A percentile compares a stretch with the other conserved stretches of the same genome.
phyloP scores from a whole-genome alignment of 2,797 vertebrate genomes.

The Pangasius krempfi region DNA sequence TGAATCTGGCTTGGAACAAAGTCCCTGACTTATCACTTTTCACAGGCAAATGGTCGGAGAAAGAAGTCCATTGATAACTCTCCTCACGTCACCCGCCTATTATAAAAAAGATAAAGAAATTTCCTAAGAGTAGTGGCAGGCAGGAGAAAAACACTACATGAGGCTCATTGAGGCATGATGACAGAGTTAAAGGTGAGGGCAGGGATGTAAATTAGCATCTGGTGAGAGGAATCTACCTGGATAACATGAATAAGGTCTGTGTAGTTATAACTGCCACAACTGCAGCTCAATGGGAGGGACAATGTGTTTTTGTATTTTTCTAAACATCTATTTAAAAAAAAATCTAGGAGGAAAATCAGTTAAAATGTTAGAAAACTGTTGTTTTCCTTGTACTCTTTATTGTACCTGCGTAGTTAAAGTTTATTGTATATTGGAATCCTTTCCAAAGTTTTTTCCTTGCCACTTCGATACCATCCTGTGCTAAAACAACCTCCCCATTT shows the following conservation, averaged over 20 bases:
- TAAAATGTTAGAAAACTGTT: neutral
- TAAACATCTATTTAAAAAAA: too few relatives aligned
- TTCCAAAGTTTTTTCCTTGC: neutral
- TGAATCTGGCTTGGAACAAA: conserved; percentile 35
- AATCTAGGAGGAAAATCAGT: neutral
- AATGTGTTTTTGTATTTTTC: neutral
- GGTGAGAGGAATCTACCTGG: conserved; percentile 40
- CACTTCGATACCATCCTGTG: neutral
- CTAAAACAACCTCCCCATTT: too few relatives aligned
- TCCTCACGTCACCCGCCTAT: conserved; percentile 1
- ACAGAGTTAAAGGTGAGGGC: conserved; percentile 42
- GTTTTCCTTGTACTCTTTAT: neutral
- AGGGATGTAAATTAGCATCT: conserved; percentile 48
- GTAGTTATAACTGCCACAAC: conserved; percentile 49
- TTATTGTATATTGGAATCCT: neutral
- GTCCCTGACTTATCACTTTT: conserved; percentile 50
- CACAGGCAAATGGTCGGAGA: conserved; percentile 16
- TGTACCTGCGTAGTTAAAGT: neutral
- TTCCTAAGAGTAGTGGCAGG: neutral
- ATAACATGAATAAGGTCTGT: conserved; percentile 39
- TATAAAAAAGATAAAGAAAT: conserved; percentile 7
- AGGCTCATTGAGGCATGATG: conserved; percentile 18
- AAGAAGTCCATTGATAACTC: neutral
- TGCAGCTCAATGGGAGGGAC: neutral
- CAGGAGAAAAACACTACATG: conserved; percentile 7